Evolutionary conservation across 2,113 vertebrate species (phyloP).

Genomic region (Poeciliopsis turrubarensis): DNA sequence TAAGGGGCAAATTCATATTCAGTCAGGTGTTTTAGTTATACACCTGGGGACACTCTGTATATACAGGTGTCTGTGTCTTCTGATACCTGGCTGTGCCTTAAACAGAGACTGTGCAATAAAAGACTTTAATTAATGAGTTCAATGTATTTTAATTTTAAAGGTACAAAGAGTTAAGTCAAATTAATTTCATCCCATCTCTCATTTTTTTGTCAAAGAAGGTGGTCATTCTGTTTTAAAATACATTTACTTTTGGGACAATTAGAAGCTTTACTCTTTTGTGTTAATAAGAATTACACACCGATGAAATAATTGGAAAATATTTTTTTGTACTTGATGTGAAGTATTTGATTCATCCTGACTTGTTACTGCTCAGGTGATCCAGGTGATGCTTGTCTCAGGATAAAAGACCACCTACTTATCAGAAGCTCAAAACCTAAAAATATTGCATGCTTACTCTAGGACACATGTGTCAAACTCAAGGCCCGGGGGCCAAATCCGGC

Average conservation of each 20-base stretch:
- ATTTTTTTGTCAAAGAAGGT: not conserved
- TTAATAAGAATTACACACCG: too few relatives aligned
- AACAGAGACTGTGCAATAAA: slow-evolving; percentile 27
- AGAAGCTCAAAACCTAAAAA: too few relatives aligned
- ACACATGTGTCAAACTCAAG: too few relatives aligned
- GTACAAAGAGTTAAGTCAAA: not conserved
- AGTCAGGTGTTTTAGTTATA: slow-evolving; percentile 14
- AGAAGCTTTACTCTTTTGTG: too few relatives aligned
- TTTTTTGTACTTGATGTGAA: too few relatives aligned
- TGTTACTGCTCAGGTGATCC: too few relatives aligned
- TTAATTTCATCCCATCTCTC: not conserved
- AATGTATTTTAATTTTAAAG: slow-evolving; percentile 17
- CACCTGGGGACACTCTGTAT: not conserved
- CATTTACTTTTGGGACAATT: not conserved
- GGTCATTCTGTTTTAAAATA: slow-evolving; percentile 16
- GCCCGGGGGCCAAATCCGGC: too few relatives aligned
- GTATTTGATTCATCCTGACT: too few relatives aligned
- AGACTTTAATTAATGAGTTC: slow-evolving; percentile 6
- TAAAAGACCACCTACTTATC: too few relatives aligned
- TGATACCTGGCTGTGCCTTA: slow-evolving; percentile 12
- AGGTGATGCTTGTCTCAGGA: too few relatives aligned
- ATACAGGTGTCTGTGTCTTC: slow-evolving; percentile 11
- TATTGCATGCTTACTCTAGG: too few relatives aligned
- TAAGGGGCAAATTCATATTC: slow-evolving; percentile 15
- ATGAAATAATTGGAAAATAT: too few relatives aligned